Evolutionary conservation across 2,888 invertebrate species (phyloP), one percentile per base, ranked within the genome.

Genomic region (Drosophila bunnanda): DNA sequence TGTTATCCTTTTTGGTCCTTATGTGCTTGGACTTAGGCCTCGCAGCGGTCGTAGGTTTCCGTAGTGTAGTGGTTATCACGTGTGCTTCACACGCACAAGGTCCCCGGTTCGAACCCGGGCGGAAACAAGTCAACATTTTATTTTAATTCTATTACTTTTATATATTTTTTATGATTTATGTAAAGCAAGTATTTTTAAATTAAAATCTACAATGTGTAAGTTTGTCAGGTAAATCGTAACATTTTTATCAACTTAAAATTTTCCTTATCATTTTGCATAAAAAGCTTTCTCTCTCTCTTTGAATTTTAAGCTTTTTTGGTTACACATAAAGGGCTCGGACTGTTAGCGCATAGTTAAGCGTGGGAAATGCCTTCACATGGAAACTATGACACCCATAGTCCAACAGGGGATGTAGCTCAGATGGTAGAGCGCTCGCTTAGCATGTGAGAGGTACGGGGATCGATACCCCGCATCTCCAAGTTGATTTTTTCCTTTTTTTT

Each of bases 351-450:
- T 7, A 22, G 8, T 22, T 6, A 34, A 30, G 34, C 30, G 55
- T 52, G 10, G 30, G 9, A 15, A 22, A 30, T 25, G 5, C 6
- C 13, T 13, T 73, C 28, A 79, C 25, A 0, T 62, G 8, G 1
- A 1, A 28, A 6, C 15, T 53, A 22, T 46, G 56, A 38, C 52
- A 1, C 0, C 0, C 0, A 0, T 0, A 0, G 0, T 0, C 0
- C 6, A 77, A 12, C 4, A 32, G 92, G 91, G 92, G 91, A 90
- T 91, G 92, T 92, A 91, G 92, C 92, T 91, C 92, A 92, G 91
- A 91, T 92, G 92, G 91, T 92, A 91, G 92, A 92, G 91, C 91
- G 91, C 91, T 92, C 92, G 92, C 91, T 92, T 91, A 91, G 91
- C 91, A 92, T 92, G 91, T 90, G 91, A 92, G 91, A 92, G 92